Evolutionary conservation across 2,113 vertebrate species (phyloP).

Genomic region (Columba livia): DNA sequence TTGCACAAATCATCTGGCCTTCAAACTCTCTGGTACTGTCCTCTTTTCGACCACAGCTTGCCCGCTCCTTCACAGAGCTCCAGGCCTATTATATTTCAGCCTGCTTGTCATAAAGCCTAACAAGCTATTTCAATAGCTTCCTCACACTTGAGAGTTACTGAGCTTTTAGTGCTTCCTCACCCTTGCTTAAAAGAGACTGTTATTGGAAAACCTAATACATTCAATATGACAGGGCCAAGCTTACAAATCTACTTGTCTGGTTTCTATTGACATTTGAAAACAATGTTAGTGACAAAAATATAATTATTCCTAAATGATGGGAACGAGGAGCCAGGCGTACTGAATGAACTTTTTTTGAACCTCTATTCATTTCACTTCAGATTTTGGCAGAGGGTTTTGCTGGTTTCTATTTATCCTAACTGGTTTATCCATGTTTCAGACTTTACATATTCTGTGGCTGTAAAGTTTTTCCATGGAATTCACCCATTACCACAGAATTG

Average conservation of each 20-base stretch:
- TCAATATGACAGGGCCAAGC: conserved; percentile 21
- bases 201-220: conserved; percentile 54
- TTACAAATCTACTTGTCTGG: conserved; percentile 52
- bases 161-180: conserved; percentile 39
- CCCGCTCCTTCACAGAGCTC: background rate
- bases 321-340: conserved; percentile 35
- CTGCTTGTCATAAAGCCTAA: conserved; percentile 34
- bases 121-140: conserved; percentile 46
- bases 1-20: conserved; percentile 32
- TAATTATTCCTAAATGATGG: conserved; percentile 64
- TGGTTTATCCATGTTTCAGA: conserved; percentile 52
- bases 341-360: conserved; percentile 69
- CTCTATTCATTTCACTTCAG: conserved; percentile 60
- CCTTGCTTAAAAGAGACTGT: conserved; percentile 18
- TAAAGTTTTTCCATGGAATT: conserved; percentile 43
- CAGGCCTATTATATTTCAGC: conserved; percentile 24
- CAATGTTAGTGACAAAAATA: conserved; percentile 64
- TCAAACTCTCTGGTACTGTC: background rate
- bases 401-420: conserved; percentile 60
- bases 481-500: background rate
- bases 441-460: conserved; percentile 42
- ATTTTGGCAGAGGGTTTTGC: conserved; percentile 29
- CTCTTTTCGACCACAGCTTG: background rate
- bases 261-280: conserved; percentile 69
- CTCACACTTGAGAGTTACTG: conserved; percentile 27